Evolutionary conservation across 2,888 invertebrate species (phyloP).

Genomic region (Crioceris asparagi): DNA sequence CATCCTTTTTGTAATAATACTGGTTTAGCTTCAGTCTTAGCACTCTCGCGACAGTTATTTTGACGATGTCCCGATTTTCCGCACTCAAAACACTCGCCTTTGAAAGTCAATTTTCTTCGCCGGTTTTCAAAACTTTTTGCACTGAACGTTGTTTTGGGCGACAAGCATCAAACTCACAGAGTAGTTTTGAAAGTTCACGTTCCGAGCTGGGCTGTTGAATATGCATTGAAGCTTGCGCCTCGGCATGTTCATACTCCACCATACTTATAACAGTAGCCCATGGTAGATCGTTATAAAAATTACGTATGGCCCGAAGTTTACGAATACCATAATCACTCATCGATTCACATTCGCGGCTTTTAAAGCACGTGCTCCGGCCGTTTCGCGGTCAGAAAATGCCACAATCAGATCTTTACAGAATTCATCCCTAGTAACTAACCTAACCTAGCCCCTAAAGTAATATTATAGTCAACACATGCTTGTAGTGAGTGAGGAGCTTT

Average conservation of each 20-base stretch:
- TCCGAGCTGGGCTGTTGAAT: not conserved
- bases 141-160: no score
- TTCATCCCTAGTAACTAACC: no score
- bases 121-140: no score
- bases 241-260: conserved; percentile 1
- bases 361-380: not conserved
- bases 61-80: not conserved
- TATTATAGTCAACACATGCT: no score
- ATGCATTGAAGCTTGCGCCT: not conserved
- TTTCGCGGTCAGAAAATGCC: conserved; percentile 1
- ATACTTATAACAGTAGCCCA: conserved; percentile 3
- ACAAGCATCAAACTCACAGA: not conserved
- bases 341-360: not conserved
- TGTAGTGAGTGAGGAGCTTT: no score
- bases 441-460: no score
- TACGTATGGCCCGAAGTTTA: conserved; percentile 3
- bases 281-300: conserved; percentile 1
- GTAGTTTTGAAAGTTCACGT: not conserved
- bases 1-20: not conserved
- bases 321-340: conserved; percentile 2
- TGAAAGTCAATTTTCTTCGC: not conserved
- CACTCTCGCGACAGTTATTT: not conserved
- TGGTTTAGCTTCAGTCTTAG: not conserved
- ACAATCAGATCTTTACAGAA: no score
- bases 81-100: not conserved